phyloP scores from a whole-genome alignment of 92 coral and sea anemone species.

The Chrysogorgia sp. region DNA sequence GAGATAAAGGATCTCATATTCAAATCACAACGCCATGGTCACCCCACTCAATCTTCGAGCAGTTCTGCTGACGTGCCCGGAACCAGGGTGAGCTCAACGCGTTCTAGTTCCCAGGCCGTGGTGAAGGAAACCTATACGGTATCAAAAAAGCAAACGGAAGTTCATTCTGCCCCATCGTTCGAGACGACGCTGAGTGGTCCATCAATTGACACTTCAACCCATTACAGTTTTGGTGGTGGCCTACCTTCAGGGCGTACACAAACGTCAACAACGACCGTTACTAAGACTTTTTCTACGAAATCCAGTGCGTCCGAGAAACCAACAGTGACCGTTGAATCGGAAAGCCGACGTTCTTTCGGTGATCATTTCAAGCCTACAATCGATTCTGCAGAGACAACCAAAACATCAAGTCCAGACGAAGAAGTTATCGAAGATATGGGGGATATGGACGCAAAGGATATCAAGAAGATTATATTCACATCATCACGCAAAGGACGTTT shows the following conservation, averaged over 20 bases:
- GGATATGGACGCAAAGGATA: conserved; percentile 20
- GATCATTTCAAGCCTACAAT: not conserved
- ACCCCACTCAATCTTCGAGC: conserved; percentile 12
- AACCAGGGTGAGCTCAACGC: not conserved
- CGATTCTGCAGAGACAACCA: not conserved
- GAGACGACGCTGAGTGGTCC: not conserved
- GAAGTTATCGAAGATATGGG: conserved; percentile 12
- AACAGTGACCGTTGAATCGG: not conserved
- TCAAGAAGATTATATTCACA: conserved; percentile 28
- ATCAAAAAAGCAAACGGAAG: conserved; percentile 13
- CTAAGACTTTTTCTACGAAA: conserved; percentile 1
- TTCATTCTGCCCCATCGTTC: not conserved
- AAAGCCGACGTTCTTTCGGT: not conserved
- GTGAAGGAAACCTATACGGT: not conserved
- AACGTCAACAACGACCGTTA: conserved; percentile 25
- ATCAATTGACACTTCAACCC: not conserved
- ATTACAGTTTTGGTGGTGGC: not conserved
- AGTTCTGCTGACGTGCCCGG: not conserved
- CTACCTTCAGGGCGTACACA: not conserved
- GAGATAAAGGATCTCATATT: conserved; percentile 36
- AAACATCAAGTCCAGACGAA: not conserved
- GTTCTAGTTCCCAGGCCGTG: not conserved
- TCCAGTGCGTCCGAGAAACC: conserved; percentile 8
- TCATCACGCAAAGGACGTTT: conserved; percentile 39
- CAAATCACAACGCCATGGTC: conserved; percentile 25